These are phyloP conservation scores for Tribolium castaneum DNA, from an alignment of 1,140 invertebrate species.

Conservation along the genomic window DNA sequence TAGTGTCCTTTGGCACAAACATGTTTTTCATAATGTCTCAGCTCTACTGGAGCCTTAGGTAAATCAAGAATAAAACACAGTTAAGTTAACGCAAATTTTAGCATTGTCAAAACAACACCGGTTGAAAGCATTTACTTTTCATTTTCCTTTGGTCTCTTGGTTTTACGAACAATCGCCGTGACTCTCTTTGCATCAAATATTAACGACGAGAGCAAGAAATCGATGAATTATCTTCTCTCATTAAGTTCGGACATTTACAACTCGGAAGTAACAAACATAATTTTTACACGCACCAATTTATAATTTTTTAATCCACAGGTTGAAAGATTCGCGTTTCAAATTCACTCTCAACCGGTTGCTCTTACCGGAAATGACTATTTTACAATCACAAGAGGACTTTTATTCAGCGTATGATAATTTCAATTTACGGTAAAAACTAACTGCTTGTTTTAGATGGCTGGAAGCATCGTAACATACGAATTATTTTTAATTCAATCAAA, in stretches of 20 bases:
- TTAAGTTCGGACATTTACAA: not conserved
- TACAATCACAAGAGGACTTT: not conserved
- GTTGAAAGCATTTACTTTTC: conserved; percentile 7
- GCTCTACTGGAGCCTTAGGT: conserved; percentile 20
- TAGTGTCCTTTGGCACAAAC: conserved; percentile 3
- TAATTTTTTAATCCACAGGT: not conserved
- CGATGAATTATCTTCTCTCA: not conserved
- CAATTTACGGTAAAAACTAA: not conserved
- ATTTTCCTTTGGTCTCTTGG: conserved; percentile 27
- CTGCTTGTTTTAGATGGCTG: conserved; percentile 23
- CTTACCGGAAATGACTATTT: conserved; percentile 29
- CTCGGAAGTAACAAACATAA: not conserved
- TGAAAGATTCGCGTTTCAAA: not conserved
- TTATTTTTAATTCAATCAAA: conserved; percentile 27
- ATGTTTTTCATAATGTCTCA: conserved; percentile 20
- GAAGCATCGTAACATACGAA: conserved; percentile 18
- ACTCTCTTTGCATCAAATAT: conserved; percentile 5
- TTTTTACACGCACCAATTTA: not conserved
- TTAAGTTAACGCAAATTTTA: not conserved
- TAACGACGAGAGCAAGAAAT: conserved; percentile 25
- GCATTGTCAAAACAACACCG: not conserved
- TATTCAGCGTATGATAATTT: not conserved
- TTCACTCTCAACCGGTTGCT: conserved; percentile 9
- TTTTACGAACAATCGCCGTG: not conserved
- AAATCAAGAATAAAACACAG: not conserved